Percentiles rank a stretch among this genome's conserved stretches.
These are phyloP conservation scores for Pogonocherus hispidulus DNA, from an alignment of 2,888 invertebrate species.

Conservation along the genomic window DNA sequence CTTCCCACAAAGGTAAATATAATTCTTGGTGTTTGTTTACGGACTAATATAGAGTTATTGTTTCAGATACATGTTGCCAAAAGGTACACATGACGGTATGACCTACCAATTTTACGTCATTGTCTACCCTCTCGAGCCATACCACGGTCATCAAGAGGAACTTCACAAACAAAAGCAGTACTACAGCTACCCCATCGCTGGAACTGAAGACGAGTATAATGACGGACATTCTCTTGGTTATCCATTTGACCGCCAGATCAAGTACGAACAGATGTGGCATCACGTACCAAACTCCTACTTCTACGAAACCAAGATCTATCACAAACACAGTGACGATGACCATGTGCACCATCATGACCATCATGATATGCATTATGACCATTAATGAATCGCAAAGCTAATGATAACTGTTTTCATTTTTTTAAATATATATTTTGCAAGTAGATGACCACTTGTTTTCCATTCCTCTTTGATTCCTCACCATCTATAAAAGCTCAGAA, in stretches of 20 bases:
- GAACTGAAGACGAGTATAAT: conserved; percentile 53
- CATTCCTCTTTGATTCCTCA: neutral
- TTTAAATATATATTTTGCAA: conserved; percentile 5
- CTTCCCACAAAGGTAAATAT: conserved; percentile 74
- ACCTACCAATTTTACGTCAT: conserved; percentile 71
- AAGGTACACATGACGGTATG: conserved; percentile 77
- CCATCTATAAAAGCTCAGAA: neutral
- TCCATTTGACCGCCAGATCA: conserved; percentile 80
- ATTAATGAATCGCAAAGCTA: too few species aligned
- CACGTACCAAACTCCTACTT: conserved; percentile 78
- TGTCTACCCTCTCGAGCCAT: conserved; percentile 68
- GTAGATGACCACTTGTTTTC: neutral
- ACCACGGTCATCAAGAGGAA: conserved; percentile 24
- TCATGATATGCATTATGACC: neutral
- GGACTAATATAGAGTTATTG: conserved; percentile 7
- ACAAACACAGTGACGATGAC: conserved; percentile 61
- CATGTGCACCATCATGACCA: neutral
- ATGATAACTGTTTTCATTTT: too few species aligned
- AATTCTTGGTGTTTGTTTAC: neutral
- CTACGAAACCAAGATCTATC: conserved; percentile 77
- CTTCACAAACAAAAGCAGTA: neutral
- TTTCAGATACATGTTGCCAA: conserved; percentile 72
- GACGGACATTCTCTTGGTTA: conserved; percentile 79
- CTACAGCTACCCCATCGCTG: conserved; percentile 1
- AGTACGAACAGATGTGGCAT: conserved; percentile 72